Evolutionary conservation across 1,140 invertebrate genomes (phyloP).

Genomic region (Drosophila ficusphila): DNA sequence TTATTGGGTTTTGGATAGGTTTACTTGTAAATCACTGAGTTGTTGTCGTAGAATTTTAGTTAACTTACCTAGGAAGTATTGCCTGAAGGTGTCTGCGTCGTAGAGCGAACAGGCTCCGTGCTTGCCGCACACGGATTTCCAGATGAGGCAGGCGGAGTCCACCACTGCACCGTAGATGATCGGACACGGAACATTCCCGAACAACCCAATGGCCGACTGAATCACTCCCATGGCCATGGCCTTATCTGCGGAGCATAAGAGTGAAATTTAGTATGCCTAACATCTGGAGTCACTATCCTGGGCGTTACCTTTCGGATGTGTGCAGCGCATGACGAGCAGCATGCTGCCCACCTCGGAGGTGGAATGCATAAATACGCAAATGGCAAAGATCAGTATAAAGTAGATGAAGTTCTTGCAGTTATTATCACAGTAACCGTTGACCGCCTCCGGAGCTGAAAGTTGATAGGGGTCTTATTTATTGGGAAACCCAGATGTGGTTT

Average conservation of each 20-base stretch:
- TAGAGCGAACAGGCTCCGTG: conserved; percentile 93
- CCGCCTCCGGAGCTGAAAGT: conserved; percentile 83
- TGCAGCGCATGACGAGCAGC: conserved; percentile 94
- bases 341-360: conserved; percentile 96
- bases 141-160: conserved; percentile 95
- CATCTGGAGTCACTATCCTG: background rate
- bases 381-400: conserved; percentile 94
- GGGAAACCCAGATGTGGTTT: background rate
- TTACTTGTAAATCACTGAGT: too few relatives aligned
- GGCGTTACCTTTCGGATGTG: conserved; percentile 89
- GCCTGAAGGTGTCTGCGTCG: conserved; percentile 92
- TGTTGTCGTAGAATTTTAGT: too few relatives aligned
- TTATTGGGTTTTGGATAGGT: too few relatives aligned
- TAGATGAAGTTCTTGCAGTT: conserved; percentile 91
- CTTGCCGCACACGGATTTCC: conserved; percentile 92
- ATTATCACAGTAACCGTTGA: conserved; percentile 91
- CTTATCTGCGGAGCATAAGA: conserved; percentile 87
- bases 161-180: conserved; percentile 96
- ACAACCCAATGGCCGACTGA: conserved; percentile 95
- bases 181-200: conserved; percentile 96
- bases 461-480: background rate
- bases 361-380: conserved; percentile 95
- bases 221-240: conserved; percentile 97
- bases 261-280: background rate
- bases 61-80: conserved; percentile 92